Evolutionary conservation across 2,888 invertebrate genomes (phyloP).

Genomic region (Agriotes lineatus): DNA sequence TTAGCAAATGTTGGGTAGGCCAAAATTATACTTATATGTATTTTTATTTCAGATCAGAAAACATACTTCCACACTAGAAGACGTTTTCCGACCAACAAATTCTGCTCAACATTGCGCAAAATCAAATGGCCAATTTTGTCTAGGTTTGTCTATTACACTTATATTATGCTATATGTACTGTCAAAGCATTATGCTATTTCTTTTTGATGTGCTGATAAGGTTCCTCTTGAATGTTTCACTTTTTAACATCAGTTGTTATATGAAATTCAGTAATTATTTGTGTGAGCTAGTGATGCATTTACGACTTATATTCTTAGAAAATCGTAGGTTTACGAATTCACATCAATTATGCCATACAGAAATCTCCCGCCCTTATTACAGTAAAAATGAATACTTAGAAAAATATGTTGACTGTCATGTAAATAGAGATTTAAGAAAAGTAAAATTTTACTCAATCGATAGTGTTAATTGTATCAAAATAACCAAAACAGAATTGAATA

Average conservation of each 20-base stretch:
- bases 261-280: not conserved
- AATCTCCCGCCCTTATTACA: not conserved
- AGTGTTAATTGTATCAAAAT: not conserved
- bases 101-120: constrained; percentile 59
- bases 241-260: not conserved
- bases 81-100: constrained; percentile 54
- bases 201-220: constrained; percentile 6
- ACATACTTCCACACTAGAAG: constrained; percentile 60
- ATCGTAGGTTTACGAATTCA: constrained; percentile 14
- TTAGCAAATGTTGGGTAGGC: too few relatives aligned
- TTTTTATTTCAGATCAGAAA: constrained; percentile 60
- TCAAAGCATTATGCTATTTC: constrained; percentile 16
- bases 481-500: not conserved
- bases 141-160: constrained; percentile 66
- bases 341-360: not conserved
- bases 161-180: constrained; percentile 51
- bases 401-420: not conserved
- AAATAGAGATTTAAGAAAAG: not conserved
- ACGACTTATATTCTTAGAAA: constrained; percentile 8
- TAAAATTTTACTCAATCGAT: not conserved
- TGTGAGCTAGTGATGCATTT: not conserved
- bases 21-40: too few relatives aligned
- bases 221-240: not conserved
- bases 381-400: not conserved
- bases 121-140: constrained; percentile 62